Percentiles rank a stretch among this genome's conserved stretches.
These are phyloP conservation scores for Stenichneumon culpator DNA, from an alignment of 2,888 invertebrate species.

Conservation along the genomic window DNA sequence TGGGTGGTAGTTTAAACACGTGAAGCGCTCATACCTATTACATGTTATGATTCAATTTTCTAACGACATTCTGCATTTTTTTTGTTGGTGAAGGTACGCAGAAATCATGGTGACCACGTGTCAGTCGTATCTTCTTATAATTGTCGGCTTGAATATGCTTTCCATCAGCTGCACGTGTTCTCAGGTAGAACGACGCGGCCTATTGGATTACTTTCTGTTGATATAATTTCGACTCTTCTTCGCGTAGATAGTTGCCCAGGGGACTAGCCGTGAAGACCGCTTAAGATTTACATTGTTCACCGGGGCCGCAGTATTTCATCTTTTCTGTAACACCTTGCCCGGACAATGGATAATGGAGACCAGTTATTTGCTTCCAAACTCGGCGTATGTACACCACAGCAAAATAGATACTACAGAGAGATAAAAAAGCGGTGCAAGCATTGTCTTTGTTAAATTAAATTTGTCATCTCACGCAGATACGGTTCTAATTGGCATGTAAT, in stretches of 20 bases:
- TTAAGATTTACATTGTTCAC: background rate
- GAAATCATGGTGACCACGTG: background rate
- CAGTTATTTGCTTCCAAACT: background rate
- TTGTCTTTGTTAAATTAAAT: background rate
- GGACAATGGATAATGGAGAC: conserved; percentile 2
- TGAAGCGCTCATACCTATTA: background rate
- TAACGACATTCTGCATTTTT: background rate
- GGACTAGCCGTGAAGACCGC: background rate
- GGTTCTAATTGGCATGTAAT: background rate
- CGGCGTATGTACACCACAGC: conserved; percentile 18
- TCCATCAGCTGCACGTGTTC: background rate
- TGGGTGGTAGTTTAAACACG: background rate
- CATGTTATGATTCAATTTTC: background rate
- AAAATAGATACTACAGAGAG: background rate
- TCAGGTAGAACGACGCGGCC: background rate
- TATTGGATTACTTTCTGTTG: background rate
- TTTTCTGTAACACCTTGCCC: conserved; percentile 31
- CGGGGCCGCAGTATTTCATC: background rate
- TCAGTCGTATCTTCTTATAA: background rate
- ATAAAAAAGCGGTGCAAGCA: background rate
- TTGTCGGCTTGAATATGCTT: background rate
- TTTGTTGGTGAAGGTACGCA: background rate
- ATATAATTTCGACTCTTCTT: background rate
- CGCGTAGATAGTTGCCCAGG: background rate
- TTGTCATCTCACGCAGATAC: no score